Conservation (phyloP, 2,113 vertebrate species). For the Alligator mississippiensis region DNA sequence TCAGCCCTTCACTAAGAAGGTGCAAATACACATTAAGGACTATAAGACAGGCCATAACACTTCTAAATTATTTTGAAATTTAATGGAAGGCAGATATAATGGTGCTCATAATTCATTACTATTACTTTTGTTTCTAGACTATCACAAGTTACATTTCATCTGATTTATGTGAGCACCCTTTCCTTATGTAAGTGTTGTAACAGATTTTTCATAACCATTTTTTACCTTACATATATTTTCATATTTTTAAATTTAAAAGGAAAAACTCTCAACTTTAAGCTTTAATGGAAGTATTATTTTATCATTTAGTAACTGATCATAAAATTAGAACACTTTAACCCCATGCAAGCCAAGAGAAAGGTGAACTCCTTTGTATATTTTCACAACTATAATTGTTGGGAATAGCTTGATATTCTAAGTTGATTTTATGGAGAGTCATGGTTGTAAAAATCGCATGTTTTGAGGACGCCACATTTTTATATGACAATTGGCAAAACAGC, state of each 20-base stretch:
- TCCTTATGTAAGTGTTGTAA: background rate
- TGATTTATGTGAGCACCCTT: background rate
- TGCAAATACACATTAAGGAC: background rate
- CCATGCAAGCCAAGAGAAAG: conserved; percentile 6
- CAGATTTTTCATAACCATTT: background rate
- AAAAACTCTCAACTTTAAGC: background rate
- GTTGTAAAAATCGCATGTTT: background rate
- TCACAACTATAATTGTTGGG: background rate
- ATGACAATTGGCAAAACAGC: background rate
- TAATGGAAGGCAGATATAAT: background rate
- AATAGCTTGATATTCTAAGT: background rate
- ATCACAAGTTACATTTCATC: background rate
- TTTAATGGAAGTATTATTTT: background rate
- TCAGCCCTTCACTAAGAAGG: background rate
- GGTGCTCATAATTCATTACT: background rate
- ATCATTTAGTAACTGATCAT: background rate
- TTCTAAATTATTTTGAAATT: background rate
- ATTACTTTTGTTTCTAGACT: background rate
- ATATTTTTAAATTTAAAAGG: background rate
- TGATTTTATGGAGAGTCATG: background rate
- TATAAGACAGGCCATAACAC: background rate
- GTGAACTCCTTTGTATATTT: background rate
- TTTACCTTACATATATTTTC: background rate
- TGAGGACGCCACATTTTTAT: background rate
- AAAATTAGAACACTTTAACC: background rate